Evolutionary conservation across 1,140 invertebrate species (phyloP).

Genomic region (Zaprionus tsacasi): DNA sequence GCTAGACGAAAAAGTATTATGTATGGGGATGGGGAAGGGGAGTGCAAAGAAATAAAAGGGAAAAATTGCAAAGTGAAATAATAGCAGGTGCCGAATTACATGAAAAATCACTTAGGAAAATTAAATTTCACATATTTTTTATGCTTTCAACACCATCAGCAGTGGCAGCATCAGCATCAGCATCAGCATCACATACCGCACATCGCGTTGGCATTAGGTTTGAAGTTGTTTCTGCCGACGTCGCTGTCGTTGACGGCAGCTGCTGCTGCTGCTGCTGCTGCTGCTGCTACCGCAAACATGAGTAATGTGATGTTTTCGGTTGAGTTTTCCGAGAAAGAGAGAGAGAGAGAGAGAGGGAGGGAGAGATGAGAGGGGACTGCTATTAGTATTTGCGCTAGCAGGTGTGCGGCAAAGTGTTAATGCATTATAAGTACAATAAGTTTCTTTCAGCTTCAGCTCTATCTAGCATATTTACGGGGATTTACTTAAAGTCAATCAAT

Average conservation of each 20-base stretch:
- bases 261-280: conserved; percentile 49
- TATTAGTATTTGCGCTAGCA: conserved; percentile 37
- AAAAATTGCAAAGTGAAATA: conserved; percentile 76
- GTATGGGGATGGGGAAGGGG: conserved; percentile 36
- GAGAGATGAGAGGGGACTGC: background rate
- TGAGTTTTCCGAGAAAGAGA: conserved; percentile 25
- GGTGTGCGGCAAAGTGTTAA: conserved; percentile 64
- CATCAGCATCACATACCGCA: conserved; percentile 45
- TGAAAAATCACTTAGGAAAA: conserved; percentile 83
- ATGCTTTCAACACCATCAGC: conserved; percentile 56
- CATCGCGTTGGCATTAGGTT: conserved; percentile 67
- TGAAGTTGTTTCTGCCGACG: conserved; percentile 49
- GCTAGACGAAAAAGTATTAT: conserved; percentile 70
- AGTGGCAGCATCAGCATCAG: conserved; percentile 28
- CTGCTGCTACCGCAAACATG: conserved; percentile 70
- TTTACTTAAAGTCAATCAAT: conserved; percentile 68
- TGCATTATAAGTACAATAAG: conserved; percentile 62
- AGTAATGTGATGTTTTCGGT: conserved; percentile 68
- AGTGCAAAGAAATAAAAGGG: conserved; percentile 11
- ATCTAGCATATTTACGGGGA: conserved; percentile 25
- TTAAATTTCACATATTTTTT: conserved; percentile 83
- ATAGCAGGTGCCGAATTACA: conserved; percentile 82
- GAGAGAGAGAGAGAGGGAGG: too few species aligned
- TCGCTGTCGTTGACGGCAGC: conserved; percentile 27
- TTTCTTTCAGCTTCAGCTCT: conserved; percentile 8